Percentiles rank a stretch among this genome's conserved stretches.
These are phyloP conservation scores for Mycalesis mineus DNA, from an alignment of 2,888 invertebrate species.

Conservation along the genomic window DNA sequence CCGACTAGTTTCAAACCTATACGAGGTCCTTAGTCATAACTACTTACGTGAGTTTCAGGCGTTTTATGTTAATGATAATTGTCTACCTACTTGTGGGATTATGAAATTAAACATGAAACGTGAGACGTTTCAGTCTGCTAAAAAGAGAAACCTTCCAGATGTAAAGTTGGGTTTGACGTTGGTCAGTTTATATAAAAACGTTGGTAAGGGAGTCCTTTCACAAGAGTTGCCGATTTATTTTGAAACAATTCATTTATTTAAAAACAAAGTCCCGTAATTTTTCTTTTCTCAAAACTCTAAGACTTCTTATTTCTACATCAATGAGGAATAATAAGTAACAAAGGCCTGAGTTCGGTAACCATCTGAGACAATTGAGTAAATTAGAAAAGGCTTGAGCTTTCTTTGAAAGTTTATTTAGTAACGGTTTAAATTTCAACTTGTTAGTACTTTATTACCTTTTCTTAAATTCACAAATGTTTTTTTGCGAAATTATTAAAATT, in stretches of 20 bases:
- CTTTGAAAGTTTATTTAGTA: slow-evolving; percentile 17
- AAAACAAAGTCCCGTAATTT: slow-evolving; percentile 44
- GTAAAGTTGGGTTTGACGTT: background rate
- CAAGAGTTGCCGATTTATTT: background rate
- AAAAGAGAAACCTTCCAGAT: background rate
- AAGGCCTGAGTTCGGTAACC: slow-evolving; percentile 31
- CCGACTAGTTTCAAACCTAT: no score
- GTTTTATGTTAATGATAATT: no score
- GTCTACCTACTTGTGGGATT: no score
- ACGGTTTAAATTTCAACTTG: slow-evolving; percentile 12
- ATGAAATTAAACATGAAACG: no score
- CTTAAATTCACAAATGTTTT: background rate
- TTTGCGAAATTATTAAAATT: background rate
- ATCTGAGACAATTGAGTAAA: slow-evolving; percentile 29
- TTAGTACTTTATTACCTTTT: slow-evolving; percentile 6
- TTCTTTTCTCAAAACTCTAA: slow-evolving; percentile 47
- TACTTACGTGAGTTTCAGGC: no score
- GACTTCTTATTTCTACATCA: slow-evolving; percentile 40
- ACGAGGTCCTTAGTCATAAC: no score
- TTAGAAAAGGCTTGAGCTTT: slow-evolving; percentile 22
- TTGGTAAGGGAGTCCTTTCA: background rate
- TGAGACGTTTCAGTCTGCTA: no score
- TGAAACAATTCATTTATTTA: slow-evolving; percentile 15
- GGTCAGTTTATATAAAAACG: no score
- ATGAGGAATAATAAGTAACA: slow-evolving; percentile 42